A percentile compares a stretch with the other conserved stretches of the same genome.
Evolutionary conservation across 2,113 vertebrate species (phyloP).

Genomic region (Pterocles burchelli): DNA sequence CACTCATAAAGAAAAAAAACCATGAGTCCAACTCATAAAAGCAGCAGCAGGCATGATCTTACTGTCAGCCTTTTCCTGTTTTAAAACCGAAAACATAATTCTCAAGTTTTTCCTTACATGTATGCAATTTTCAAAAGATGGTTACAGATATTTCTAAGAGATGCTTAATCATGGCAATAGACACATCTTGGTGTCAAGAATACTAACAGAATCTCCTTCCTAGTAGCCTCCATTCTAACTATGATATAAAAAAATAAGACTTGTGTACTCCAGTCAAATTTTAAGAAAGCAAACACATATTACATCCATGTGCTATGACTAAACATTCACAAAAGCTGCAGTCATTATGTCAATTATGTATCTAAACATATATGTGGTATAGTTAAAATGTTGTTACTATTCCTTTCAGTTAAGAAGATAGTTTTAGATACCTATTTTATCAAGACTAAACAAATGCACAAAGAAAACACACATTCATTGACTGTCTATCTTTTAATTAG

Average conservation of each 20-base stretch:
- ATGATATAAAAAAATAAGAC: background rate
- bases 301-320: background rate
- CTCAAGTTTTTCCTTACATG: background rate
- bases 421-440: background rate
- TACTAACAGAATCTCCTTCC: background rate
- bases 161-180: background rate
- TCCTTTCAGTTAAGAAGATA: background rate
- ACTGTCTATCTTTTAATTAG: background rate
- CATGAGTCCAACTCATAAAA: background rate
- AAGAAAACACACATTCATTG: background rate
- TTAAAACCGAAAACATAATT: background rate
- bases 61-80: background rate
- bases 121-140: background rate
- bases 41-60: background rate
- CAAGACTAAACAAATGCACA: background rate
- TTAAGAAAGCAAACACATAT: background rate
- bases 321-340: background rate
- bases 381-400: background rate
- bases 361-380: background rate
- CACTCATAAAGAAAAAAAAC: background rate
- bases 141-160: background rate
- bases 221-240: background rate
- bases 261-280: background rate
- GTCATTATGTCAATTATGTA: background rate
- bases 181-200: background rate